phyloP scores from a whole-genome alignment of 2,113 vertebrate species.

The Dolichotis patagonum region DNA sequence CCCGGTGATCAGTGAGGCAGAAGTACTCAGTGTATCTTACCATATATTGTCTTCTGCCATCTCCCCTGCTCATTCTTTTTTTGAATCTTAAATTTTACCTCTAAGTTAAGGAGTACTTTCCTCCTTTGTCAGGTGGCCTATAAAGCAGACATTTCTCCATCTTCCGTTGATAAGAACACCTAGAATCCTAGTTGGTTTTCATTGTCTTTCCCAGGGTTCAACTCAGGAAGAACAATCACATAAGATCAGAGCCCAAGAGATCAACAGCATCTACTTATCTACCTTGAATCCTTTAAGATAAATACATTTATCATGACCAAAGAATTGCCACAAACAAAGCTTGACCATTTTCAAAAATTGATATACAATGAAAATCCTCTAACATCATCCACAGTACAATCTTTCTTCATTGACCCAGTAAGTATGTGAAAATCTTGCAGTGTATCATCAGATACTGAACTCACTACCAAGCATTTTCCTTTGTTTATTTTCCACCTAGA shows the following conservation, averaged over 20 bases:
- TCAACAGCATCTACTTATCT: background rate
- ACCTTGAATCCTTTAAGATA: background rate
- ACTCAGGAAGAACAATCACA: background rate
- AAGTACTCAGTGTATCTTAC: background rate
- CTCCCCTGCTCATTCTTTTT: background rate
- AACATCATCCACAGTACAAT: background rate
- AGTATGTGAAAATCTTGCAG: constrained; percentile 7
- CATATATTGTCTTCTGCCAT: background rate
- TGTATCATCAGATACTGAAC: constrained; percentile 33
- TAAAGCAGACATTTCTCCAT: background rate
- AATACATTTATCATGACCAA: background rate
- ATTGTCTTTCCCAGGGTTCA: background rate
- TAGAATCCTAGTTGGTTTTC: background rate
- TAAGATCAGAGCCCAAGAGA: constrained; percentile 6
- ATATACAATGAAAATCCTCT: constrained; percentile 34
- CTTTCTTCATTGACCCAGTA: constrained; percentile 34
- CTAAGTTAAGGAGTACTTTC: background rate
- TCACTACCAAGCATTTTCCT: constrained; percentile 25
- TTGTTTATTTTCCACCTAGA: constrained; percentile 58
- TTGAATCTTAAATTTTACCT: background rate
- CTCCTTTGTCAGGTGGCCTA: background rate
- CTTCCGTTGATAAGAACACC: constrained; percentile 17
- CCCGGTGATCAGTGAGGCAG: too few relatives aligned
- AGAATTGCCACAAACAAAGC: background rate
- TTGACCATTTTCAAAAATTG: background rate